Conservation (phyloP, 2,113 vertebrate genomes). For the Tachuris rubrigastra region DNA sequence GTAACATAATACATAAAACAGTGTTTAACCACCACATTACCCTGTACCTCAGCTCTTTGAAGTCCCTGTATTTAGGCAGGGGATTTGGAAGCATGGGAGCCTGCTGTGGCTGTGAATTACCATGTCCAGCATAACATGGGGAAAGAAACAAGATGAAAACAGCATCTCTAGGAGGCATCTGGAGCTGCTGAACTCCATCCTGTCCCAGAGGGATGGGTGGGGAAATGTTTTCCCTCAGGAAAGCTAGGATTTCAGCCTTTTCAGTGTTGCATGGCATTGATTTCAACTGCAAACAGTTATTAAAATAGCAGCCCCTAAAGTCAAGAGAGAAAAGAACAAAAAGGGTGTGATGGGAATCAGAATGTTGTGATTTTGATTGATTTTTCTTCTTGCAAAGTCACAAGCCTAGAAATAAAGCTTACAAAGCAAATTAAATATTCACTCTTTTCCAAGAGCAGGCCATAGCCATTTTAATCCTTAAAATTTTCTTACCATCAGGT, state of each 20-base stretch:
- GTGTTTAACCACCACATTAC: neutral
- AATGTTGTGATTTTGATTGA: fast-evolving
- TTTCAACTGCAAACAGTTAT: neutral
- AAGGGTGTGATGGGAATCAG: neutral
- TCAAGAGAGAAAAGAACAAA: neutral
- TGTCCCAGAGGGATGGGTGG: neutral
- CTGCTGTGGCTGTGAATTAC: neutral
- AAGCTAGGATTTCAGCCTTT: neutral
- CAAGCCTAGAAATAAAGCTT: neutral
- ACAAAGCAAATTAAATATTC: neutral
- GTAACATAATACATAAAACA: neutral
- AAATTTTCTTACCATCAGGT: neutral
- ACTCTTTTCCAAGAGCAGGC: neutral
- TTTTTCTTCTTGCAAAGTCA: neutral
- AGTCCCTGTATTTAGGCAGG: neutral
- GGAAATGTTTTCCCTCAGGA: neutral
- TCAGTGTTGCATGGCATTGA: neutral
- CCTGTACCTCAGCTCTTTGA: neutral
- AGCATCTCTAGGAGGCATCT: neutral
- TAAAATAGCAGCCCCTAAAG: conserved; percentile 12
- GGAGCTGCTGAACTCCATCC: neutral
- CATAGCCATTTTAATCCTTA: neutral
- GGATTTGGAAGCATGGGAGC: neutral
- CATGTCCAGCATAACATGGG: neutral
- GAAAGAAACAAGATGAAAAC: neutral